A percentile compares a stretch with the other conserved stretches of the same genome.
Evolutionary conservation across 2,888 invertebrate species (phyloP).

Genomic region (Brachyptera risi): DNA sequence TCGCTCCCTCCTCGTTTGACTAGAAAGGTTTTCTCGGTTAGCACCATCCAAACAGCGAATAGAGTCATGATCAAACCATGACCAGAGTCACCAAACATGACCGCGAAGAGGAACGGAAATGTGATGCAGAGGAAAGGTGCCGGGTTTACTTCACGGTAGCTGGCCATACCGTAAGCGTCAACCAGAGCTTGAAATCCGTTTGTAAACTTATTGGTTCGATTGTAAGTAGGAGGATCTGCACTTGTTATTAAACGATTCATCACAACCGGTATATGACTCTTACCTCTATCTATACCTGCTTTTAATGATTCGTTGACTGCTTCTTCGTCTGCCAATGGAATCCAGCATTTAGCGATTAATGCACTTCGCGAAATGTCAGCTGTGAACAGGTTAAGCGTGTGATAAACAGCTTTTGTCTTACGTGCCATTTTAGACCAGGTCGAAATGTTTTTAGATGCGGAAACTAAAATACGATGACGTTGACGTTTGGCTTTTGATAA

Average conservation of each 20-base stretch:
- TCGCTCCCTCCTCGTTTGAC: constrained; percentile 32
- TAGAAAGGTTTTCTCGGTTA: not conserved
- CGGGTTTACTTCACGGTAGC: constrained; percentile 90
- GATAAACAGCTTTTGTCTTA: constrained; percentile 98
- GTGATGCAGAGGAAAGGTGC: constrained; percentile 56
- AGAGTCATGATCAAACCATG: not conserved
- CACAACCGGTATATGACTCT: constrained; percentile 55
- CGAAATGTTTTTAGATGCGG: constrained; percentile 96
- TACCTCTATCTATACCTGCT: no score
- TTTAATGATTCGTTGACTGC: no score
- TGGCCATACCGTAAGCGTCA: constrained; percentile 88
- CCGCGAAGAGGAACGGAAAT: constrained; percentile 40
- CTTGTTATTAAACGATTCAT: constrained; percentile 50
- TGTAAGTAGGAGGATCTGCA: constrained; percentile 52
- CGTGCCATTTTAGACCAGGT: constrained; percentile 98
- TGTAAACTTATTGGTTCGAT: constrained; percentile 55
- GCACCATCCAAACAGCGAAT: not conserved
- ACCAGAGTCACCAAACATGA: constrained; percentile 14
- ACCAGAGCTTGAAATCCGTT: constrained; percentile 63
- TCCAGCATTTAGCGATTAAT: constrained; percentile 98
- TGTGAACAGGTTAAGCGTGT: constrained; percentile 95
- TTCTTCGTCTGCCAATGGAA: no score
- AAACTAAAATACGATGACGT: constrained; percentile 94
- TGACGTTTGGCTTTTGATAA: constrained; percentile 42
- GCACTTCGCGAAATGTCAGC: constrained; percentile 99